Evolutionary conservation across 2,113 vertebrate species (phyloP).

Genomic region (Larimichthys crocea): DNA sequence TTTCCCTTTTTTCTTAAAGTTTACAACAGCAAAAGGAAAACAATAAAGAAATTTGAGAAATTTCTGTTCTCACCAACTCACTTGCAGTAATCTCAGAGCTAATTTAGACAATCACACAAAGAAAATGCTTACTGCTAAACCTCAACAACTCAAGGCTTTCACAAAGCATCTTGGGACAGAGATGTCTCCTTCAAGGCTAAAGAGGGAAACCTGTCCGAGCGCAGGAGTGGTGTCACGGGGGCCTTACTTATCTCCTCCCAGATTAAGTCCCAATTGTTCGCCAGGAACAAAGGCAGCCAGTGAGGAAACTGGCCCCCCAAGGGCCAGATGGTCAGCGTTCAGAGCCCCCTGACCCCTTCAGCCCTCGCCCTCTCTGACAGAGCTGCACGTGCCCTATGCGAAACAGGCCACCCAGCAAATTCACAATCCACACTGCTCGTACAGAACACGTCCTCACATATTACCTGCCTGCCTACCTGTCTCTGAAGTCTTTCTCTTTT

Average conservation of each 20-base stretch:
- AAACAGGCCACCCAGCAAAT: slow-evolving; percentile 77
- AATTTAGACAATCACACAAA: not conserved
- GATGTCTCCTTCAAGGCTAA: slow-evolving; percentile 77
- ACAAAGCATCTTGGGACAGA: slow-evolving; percentile 59
- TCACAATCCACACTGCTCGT: slow-evolving; percentile 16
- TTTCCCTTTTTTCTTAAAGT: not conserved
- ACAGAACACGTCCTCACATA: not conserved
- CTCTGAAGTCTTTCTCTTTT: not conserved
- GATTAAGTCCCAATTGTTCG: slow-evolving; percentile 94
- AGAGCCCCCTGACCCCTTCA: slow-evolving; percentile 87
- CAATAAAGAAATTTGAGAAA: not conserved
- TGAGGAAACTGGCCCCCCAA: slow-evolving; percentile 89
- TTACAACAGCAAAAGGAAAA: not conserved
- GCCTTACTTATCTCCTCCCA: slow-evolving; percentile 90
- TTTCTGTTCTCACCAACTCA: not conserved
- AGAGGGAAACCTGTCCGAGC: slow-evolving; percentile 70
- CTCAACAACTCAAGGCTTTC: slow-evolving; percentile 1
- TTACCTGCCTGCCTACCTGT: not conserved
- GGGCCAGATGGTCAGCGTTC: slow-evolving; percentile 95
- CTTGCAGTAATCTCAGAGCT: not conserved
- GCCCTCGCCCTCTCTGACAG: slow-evolving; percentile 70
- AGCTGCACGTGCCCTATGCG: slow-evolving; percentile 60
- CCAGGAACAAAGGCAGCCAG: slow-evolving; percentile 91
- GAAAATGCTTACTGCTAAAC: slow-evolving; percentile 4
- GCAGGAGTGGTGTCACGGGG: slow-evolving; percentile 67